Evolutionary conservation across 2,888 invertebrate species (phyloP), one percentile per base, ranked within the genome.

Genomic region (Trachelus tabidus): DNA sequence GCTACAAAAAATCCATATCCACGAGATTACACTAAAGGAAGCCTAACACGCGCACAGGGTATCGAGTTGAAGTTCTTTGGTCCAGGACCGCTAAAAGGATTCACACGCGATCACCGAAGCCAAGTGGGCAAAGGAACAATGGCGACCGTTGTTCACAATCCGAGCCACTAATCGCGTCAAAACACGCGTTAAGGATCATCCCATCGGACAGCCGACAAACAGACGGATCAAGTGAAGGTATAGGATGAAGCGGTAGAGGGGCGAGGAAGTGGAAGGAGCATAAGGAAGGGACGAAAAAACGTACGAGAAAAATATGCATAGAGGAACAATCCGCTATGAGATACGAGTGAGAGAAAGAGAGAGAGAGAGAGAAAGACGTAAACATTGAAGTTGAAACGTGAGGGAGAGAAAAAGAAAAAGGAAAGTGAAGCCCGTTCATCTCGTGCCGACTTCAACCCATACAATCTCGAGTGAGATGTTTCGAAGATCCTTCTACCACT

Each of bases 141-240:
- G 84, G 81, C 12, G 6, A 68, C 77, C 81, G 81, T 85, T 85
- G 84, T 85, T 82, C 83, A 77, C 76, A 77, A 80, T 81, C 79
- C 80, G 81, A 79, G 81, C 83, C 82, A 83, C 87, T 87, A 87
- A 88, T 87, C 86, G 83, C 83, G 83, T 87, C 85, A 87, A 88
- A 87, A 86, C 86, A 85, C 85, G 84, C 86, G 85, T 88, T 83
- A 85, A 85, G 82, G 82, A 85, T 82, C 84, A 85, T 80, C 80
- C 82, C 78, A 80, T 80, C 81, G 40, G 76, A 68, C 75, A 71
- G 69, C 75, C 68, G 78, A 78, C 79, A 75, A 76, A 81, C 76
- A 77, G 68, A 77, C 75, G 77, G 73, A 37, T 35, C 76, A 81
- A 84, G 81, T 79, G 73, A 76, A 77, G 77, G 40, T 79, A 76